Evolutionary conservation across 2,888 invertebrate species (phyloP).

Genomic region (Laspeyria flexula): DNA sequence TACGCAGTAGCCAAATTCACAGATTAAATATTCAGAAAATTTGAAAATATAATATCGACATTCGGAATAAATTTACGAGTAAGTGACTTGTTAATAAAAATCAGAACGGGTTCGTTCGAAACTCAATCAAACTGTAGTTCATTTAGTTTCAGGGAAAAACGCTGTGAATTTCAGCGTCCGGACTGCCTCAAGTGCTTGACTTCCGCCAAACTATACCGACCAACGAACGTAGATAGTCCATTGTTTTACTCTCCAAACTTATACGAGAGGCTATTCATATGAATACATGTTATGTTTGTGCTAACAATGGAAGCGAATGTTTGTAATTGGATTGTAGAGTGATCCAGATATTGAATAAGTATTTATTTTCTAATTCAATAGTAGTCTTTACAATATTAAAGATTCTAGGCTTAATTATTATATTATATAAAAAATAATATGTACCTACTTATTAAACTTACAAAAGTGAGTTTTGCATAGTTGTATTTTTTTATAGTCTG

Average conservation of each 20-base stretch:
- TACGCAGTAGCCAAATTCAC: neutral
- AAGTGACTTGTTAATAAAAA: neutral
- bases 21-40: neutral
- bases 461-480: too few species aligned
- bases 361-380: too few species aligned
- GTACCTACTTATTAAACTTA: too few species aligned
- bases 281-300: constrained; percentile 9
- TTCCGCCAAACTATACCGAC: constrained; percentile 19
- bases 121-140: constrained; percentile 1
- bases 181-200: constrained; percentile 21
- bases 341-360: too few species aligned
- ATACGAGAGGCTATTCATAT: constrained; percentile 14
- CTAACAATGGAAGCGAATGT: too few species aligned
- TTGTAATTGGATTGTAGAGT: too few species aligned
- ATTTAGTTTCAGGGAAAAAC: neutral
- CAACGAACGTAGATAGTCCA: constrained; percentile 14
- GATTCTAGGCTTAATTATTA: too few species aligned
- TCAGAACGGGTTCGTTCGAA: neutral
- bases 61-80: neutral
- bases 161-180: neutral
- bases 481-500: too few species aligned
- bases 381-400: too few species aligned
- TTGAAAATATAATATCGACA: neutral
- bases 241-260: constrained; percentile 30
- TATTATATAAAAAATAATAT: too few species aligned